These are phyloP conservation scores for Xiphorhynchus elegans DNA, from an alignment of 2,113 vertebrate species.

Conservation along the genomic window DNA sequence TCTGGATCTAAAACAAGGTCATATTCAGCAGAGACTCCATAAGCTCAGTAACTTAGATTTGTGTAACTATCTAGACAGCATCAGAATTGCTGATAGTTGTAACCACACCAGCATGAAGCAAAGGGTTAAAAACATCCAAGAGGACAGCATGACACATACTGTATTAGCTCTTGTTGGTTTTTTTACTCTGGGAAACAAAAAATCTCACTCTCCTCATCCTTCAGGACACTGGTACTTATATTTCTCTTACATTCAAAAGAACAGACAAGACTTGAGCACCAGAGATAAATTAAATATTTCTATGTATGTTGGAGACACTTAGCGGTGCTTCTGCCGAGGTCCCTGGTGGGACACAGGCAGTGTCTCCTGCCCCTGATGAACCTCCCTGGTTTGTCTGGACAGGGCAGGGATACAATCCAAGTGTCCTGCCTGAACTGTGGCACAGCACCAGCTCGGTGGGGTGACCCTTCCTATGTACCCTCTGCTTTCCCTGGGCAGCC, in stretches of 20 bases:
- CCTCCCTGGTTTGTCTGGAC: neutral
- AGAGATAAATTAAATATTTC: neutral
- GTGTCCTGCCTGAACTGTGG: rapidly evolving
- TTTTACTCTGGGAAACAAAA: neutral
- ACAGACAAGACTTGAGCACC: neutral
- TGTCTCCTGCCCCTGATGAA: neutral
- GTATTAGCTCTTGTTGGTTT: neutral
- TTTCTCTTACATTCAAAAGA: neutral
- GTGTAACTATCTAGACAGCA: neutral
- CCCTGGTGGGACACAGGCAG: neutral
- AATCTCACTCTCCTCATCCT: neutral
- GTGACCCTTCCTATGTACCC: neutral
- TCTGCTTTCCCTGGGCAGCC: neutral
- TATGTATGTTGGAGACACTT: neutral
- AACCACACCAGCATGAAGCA: neutral
- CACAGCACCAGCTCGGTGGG: neutral
- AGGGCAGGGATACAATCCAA: neutral
- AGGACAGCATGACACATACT: neutral
- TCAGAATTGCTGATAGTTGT: neutral
- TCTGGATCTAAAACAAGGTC: slow-evolving; percentile 15
- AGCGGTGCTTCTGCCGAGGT: neutral
- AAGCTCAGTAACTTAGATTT: neutral
- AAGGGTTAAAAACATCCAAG: neutral
- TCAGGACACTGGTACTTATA: neutral
- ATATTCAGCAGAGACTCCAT: neutral